Conservation (phyloP, 2,888 invertebrate genomes). For the Trichacis sp. region DNA sequence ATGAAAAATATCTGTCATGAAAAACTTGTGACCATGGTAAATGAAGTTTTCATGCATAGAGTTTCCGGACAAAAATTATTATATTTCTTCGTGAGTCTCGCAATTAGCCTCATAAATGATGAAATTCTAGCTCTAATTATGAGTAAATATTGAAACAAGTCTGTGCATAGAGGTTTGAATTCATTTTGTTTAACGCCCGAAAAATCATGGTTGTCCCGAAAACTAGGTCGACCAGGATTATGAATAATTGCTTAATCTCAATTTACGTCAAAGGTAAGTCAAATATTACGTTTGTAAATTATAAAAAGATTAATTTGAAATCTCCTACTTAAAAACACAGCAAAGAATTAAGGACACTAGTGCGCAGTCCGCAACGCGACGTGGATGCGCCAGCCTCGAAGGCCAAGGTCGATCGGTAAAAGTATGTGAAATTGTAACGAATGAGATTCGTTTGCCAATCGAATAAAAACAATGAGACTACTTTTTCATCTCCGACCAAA, state of each 20-base stretch:
- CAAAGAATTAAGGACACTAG: constrained; percentile 55
- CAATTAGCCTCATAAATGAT: no score
- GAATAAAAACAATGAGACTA: neutral
- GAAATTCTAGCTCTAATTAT: no score
- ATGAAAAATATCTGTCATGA: no score
- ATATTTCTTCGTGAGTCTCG: no score
- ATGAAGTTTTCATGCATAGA: no score
- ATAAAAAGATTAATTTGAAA: constrained; percentile 15
- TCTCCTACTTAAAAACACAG: neutral
- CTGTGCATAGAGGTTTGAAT: no score
- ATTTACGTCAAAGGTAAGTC: neutral
- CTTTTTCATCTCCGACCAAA: neutral
- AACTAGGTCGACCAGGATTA: constrained; percentile 9
- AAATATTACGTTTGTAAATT: constrained; percentile 15
- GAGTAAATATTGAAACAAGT: no score
- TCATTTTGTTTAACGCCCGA: neutral
- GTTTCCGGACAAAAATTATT: no score
- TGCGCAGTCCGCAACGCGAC: constrained; percentile 61
- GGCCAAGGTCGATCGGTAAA: constrained; percentile 36
- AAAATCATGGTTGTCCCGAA: constrained; percentile 10
- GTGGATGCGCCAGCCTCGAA: constrained; percentile 56
- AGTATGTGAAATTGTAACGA: constrained; percentile 6
- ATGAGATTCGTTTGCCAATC: constrained; percentile 1
- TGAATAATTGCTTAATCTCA: constrained; percentile 14
- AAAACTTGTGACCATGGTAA: no score